phyloP scores from a whole-genome alignment of 2,797 vertebrate genomes.

The Enteromius thamalakanensis region DNA sequence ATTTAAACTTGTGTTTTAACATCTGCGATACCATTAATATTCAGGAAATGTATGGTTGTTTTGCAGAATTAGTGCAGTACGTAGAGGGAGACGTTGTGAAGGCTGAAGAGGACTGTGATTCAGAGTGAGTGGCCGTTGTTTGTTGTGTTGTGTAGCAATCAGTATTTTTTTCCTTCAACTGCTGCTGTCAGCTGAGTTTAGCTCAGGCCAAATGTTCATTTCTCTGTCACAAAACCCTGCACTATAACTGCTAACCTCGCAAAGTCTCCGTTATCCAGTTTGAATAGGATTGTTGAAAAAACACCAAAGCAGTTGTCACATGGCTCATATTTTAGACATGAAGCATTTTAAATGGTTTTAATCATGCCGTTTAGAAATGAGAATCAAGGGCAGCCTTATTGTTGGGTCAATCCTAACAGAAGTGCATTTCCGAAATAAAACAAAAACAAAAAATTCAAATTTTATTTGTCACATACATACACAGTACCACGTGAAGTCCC shows the following conservation, averaged over 20 bases:
- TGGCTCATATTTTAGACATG: background rate
- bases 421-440: background rate
- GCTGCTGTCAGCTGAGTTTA: conserved; percentile 18
- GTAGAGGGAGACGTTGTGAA: conserved; percentile 21
- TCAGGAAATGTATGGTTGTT: background rate
- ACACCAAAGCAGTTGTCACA: background rate
- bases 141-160: conserved; percentile 17
- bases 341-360: conserved; percentile 9
- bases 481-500: background rate
- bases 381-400: background rate
- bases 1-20: background rate
- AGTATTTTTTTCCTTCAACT: conserved; percentile 26
- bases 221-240: conserved; percentile 17
- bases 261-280: conserved; percentile 15
- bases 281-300: conserved; percentile 29
- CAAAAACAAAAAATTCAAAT: background rate
- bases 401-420: background rate
- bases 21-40: background rate
- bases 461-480: too few relatives aligned
- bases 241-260: conserved; percentile 7
- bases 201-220: conserved; percentile 11
- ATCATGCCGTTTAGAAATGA: background rate
- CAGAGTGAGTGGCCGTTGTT: conserved; percentile 49
- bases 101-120: conserved; percentile 42
- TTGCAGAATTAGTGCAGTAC: conserved; percentile 51